Conservation (phyloP, 2,888 invertebrate species). For the Aproaerema taeniolella region DNA sequence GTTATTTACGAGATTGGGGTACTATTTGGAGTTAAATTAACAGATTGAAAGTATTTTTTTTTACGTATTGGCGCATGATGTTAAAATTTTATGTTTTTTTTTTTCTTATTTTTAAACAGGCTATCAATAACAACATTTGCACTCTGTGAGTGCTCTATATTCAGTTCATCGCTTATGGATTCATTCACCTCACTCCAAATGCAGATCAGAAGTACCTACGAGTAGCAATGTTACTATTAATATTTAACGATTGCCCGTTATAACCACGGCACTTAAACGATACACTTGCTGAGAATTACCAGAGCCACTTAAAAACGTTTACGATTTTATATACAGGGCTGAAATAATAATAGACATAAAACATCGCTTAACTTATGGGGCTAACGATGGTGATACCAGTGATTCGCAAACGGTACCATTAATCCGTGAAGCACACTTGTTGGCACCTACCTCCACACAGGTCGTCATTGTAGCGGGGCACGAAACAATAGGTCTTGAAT, state of each 20-base stretch:
- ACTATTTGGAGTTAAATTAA: too few species aligned
- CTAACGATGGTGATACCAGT: constrained; percentile 1
- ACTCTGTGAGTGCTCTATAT: neutral
- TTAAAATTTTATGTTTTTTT: too few species aligned
- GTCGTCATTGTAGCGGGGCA: constrained; percentile 33
- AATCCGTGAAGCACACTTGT: constrained; percentile 52
- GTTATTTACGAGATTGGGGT: too few species aligned
- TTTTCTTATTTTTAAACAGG: too few species aligned
- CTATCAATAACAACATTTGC: neutral
- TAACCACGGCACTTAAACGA: too few species aligned
- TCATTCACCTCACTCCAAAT: constrained; percentile 53
- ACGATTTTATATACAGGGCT: neutral
- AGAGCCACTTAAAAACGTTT: constrained; percentile 24
- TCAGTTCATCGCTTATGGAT: constrained; percentile 43
- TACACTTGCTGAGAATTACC: constrained; percentile 25
- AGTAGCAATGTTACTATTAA: constrained; percentile 21
- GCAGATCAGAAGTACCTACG: constrained; percentile 25
- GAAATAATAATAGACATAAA: constrained; percentile 1
- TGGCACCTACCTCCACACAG: constrained; percentile 32
- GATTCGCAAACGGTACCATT: constrained; percentile 42
- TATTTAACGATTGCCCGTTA: constrained; percentile 29
- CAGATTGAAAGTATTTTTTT: too few species aligned
- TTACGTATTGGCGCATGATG: too few species aligned
- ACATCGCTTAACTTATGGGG: constrained; percentile 5
- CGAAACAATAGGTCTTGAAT: constrained; percentile 44